Evolutionary conservation across 2,113 vertebrate species (phyloP).

Genomic region (Perca flavescens): DNA sequence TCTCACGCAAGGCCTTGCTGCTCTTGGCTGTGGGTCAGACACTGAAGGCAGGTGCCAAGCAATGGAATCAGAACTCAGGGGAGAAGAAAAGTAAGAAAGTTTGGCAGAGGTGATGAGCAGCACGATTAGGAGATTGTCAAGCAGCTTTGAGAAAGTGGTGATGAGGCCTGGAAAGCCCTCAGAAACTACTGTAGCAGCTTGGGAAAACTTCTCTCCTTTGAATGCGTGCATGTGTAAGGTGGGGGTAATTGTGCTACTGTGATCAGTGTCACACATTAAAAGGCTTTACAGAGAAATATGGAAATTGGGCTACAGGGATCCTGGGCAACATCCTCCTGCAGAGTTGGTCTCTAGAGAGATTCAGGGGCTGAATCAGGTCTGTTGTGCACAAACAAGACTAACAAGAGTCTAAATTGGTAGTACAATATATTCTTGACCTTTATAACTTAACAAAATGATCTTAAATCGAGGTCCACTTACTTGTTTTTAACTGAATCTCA

Average conservation of each 20-base stretch:
- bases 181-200: slow-evolving; percentile 75
- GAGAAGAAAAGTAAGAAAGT: slow-evolving; percentile 83
- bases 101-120: slow-evolving; percentile 85
- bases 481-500: not conserved
- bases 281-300: slow-evolving; percentile 91
- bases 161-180: slow-evolving; percentile 83
- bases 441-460: not conserved
- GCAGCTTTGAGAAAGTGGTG: slow-evolving; percentile 79
- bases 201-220: slow-evolving; percentile 43
- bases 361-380: slow-evolving; percentile 88
- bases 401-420: not conserved
- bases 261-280: slow-evolving; percentile 77
- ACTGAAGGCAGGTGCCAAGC: slow-evolving; percentile 83
- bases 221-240: slow-evolving; percentile 40
- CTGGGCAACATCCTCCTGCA: slow-evolving; percentile 73
- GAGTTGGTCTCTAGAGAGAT: slow-evolving; percentile 78
- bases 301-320: slow-evolving; percentile 83
- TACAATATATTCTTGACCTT: not conserved
- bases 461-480: not conserved
- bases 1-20: slow-evolving; percentile 67
- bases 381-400: slow-evolving; percentile 15
- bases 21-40: slow-evolving; percentile 86
- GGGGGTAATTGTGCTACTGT: slow-evolving; percentile 57
- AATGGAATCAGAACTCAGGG: slow-evolving; percentile 80
- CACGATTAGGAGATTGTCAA: slow-evolving; percentile 89